Conservation (phyloP, 2,797 vertebrate genomes). For the Acanthurus leucopareius region DNA sequence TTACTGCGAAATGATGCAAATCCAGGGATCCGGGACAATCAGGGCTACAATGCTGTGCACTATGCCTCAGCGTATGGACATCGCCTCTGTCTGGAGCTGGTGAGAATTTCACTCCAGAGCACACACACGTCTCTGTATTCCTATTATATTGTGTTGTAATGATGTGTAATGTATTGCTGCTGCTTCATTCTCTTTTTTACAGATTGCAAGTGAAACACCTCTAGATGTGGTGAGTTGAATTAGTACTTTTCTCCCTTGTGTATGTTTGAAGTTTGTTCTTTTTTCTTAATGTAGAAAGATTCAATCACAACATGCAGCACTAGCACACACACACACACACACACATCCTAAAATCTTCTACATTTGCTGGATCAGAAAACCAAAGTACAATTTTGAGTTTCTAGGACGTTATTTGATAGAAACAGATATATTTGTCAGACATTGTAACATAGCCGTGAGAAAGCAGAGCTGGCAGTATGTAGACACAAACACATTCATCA, state of each 20-base stretch:
- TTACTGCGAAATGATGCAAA: constrained; percentile 97
- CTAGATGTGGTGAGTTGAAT: constrained; percentile 95
- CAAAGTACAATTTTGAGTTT: neutral
- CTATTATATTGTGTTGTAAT: neutral
- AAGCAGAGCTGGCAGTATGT: neutral
- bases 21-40: constrained; percentile 96
- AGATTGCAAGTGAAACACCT: constrained; percentile 98
- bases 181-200: constrained; percentile 56
- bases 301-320: no score
- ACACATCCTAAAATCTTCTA: neutral
- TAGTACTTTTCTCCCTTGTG: neutral
- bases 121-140: neutral
- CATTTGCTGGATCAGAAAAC: no score
- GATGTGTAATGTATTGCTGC: neutral
- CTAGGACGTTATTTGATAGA: neutral
- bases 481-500: neutral
- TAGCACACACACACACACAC: no score
- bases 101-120: constrained; percentile 76
- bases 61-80: constrained; percentile 98
- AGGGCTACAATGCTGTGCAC: constrained; percentile 98
- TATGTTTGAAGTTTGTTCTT: neutral
- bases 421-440: no score
- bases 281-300: no score
- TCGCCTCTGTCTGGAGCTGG: constrained; percentile 97
- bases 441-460: neutral